Evolutionary conservation across 2,113 vertebrate genomes (phyloP).

Genomic region (Ramphastos sulfuratus): DNA sequence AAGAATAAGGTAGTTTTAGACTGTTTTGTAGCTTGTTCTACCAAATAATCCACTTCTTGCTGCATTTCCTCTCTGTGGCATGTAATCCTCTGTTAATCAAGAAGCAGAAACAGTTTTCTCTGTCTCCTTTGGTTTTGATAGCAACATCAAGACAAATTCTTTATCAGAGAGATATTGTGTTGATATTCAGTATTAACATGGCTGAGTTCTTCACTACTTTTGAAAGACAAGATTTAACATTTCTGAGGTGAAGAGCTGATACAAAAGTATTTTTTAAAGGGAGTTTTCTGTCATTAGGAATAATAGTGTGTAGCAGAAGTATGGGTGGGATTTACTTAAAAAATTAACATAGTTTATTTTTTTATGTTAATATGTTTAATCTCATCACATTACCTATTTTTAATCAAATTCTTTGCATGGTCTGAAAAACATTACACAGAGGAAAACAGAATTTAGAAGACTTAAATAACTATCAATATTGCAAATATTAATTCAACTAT

Average conservation of each 20-base stretch:
- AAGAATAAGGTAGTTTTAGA: neutral
- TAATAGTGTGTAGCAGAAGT: neutral
- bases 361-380: too few species aligned
- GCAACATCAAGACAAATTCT: neutral
- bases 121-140: neutral
- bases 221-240: neutral
- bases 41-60: neutral
- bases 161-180: neutral
- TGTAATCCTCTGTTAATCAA: neutral
- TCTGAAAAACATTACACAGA: too few species aligned
- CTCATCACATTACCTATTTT: too few species aligned
- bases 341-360: too few species aligned
- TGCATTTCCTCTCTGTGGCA: neutral
- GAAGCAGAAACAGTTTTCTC: neutral
- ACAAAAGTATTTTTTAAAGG: neutral
- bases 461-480: too few species aligned
- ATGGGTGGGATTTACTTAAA: too few species aligned
- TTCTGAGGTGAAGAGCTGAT: neutral
- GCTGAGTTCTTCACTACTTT: neutral
- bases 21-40: neutral
- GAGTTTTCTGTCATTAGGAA: neutral
- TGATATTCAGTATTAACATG: neutral
- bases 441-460: too few species aligned
- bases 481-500: too few species aligned
- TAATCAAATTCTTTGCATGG: too few species aligned